Percentiles rank a stretch among this genome's conserved stretches.
These are phyloP conservation scores for Acromyrmex echinatior DNA, from an alignment of 1,140 invertebrate species.

Conservation along the genomic window DNA sequence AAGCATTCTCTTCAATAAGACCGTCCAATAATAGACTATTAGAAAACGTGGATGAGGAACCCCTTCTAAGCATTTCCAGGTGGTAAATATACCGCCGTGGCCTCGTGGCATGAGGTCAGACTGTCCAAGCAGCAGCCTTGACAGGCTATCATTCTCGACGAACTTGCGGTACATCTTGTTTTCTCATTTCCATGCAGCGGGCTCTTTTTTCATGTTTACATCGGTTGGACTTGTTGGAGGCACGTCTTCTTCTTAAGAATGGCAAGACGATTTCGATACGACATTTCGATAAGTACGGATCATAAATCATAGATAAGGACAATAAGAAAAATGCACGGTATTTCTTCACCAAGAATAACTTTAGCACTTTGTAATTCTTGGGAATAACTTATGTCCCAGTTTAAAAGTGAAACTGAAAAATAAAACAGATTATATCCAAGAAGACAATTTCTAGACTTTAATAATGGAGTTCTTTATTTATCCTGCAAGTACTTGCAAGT, in stretches of 20 bases:
- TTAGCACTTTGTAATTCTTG: too few relatives aligned
- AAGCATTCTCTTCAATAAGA: slow-evolving; percentile 49
- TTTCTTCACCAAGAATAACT: neutral
- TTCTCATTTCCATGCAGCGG: neutral
- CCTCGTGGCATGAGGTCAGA: slow-evolving; percentile 48
- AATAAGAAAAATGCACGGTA: neutral
- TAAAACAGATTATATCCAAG: neutral
- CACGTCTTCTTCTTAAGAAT: neutral
- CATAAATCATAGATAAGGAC: neutral
- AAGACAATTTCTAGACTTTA: slow-evolving; percentile 15
- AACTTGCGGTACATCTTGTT: slow-evolving; percentile 54
- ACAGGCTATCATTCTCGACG: slow-evolving; percentile 56
- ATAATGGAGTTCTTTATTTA: neutral
- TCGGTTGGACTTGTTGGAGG: neutral
- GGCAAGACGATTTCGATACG: neutral
- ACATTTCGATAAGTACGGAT: neutral
- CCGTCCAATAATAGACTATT: slow-evolving; percentile 56
- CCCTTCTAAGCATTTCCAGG: slow-evolving; percentile 29
- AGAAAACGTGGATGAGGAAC: slow-evolving; percentile 32
- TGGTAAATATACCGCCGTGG: slow-evolving; percentile 49
- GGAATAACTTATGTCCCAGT: neutral
- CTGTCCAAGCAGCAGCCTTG: slow-evolving; percentile 54
- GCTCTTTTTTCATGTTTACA: slow-evolving; percentile 24
- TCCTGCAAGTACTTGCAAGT: neutral
- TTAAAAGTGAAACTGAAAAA: neutral